These are phyloP conservation scores for Aphelinus atriplicis DNA, from an alignment of 1,140 invertebrate genomes.

Conservation along the genomic window DNA sequence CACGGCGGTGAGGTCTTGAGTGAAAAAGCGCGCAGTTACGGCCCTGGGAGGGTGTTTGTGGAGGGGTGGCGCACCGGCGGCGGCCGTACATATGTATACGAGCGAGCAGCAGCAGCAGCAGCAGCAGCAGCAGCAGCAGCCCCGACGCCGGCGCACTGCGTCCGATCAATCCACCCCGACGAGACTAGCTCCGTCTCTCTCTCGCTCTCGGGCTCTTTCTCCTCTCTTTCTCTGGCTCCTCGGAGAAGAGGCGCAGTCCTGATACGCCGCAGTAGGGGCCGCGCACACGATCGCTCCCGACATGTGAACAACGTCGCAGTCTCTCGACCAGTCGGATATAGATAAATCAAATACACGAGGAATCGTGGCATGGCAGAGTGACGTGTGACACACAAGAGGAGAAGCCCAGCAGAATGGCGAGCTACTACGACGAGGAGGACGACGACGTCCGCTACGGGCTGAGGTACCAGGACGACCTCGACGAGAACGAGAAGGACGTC, in stretches of 20 bases:
- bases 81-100: too few relatives aligned
- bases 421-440: constrained; percentile 40
- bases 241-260: neutral
- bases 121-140: too few relatives aligned
- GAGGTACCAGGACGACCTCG: constrained; percentile 54
- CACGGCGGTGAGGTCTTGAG: too few relatives aligned
- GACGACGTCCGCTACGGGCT: constrained; percentile 57
- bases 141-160: constrained; percentile 31
- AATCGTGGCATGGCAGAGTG: too few relatives aligned
- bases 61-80: too few relatives aligned
- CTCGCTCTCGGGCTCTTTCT: neutral
- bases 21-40: too few relatives aligned
- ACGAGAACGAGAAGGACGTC: constrained; percentile 55
- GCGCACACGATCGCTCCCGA: neutral
- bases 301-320: neutral
- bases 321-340: too few relatives aligned
- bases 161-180: constrained; percentile 46
- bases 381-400: too few relatives aligned
- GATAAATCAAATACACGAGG: too few relatives aligned
- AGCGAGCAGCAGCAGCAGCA: too few relatives aligned
- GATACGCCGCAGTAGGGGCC: neutral
- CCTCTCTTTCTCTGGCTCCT: neutral
- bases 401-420: constrained; percentile 31
- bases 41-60: too few relatives aligned
- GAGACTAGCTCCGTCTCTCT: neutral